Evolutionary conservation across 2,113 vertebrate genomes (phyloP).

Genomic region (Prochilodus magdalenae): DNA sequence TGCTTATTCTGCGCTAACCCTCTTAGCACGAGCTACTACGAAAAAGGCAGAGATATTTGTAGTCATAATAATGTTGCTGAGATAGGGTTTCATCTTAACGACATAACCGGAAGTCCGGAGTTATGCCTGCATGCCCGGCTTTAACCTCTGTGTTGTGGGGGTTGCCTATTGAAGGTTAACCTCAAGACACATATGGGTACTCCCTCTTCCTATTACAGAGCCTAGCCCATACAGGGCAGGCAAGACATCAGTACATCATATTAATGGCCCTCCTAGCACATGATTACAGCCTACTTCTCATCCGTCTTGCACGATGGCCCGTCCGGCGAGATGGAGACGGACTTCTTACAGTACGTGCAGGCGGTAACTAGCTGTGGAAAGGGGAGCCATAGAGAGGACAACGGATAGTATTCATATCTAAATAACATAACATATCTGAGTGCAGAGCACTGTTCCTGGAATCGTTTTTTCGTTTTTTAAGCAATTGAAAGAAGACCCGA

Average conservation of each 20-base stretch:
- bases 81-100: conserved; percentile 65
- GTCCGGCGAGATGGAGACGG: not conserved
- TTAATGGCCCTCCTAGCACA: conserved; percentile 70
- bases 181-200: conserved; percentile 58
- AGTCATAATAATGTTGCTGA: conserved; percentile 64
- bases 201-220: conserved; percentile 49
- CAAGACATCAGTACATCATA: conserved; percentile 74
- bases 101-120: conserved; percentile 43
- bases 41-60: conserved; percentile 68
- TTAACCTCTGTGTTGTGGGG: conserved; percentile 60
- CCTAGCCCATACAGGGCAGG: conserved; percentile 46
- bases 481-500: too few relatives aligned
- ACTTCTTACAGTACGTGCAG: not conserved
- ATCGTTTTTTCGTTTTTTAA: too few relatives aligned
- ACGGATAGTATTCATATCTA: too few relatives aligned
- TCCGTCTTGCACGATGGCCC: conserved; percentile 43
- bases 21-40: conserved; percentile 61
- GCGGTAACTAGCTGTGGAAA: not conserved
- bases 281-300: conserved; percentile 60
- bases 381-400: too few relatives aligned
- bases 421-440: too few relatives aligned
- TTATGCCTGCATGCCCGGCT: conserved; percentile 56
- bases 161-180: conserved; percentile 55
- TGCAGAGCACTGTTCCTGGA: too few relatives aligned
- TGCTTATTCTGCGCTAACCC: conserved; percentile 64